These are phyloP conservation scores for Sprattus sprattus DNA, from an alignment of 2,113 vertebrate genomes.

Conservation along the genomic window DNA sequence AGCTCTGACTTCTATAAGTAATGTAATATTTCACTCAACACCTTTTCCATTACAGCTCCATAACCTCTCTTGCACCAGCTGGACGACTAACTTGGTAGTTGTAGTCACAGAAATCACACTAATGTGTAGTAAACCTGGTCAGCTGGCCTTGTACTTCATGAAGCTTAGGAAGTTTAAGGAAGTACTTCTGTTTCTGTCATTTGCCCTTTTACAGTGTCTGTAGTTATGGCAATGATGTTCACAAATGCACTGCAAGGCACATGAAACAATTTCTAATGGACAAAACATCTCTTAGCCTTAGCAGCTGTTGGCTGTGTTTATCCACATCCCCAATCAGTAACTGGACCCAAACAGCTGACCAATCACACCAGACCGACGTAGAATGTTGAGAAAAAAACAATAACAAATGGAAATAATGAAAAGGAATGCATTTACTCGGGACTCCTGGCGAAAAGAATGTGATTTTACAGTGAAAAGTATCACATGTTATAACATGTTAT, in stretches of 20 bases:
- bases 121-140: conserved; percentile 7
- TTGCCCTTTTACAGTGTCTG: background rate
- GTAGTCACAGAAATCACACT: background rate
- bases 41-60: background rate
- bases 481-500: conserved; percentile 41
- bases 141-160: background rate
- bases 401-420: background rate
- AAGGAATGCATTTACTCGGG: background rate
- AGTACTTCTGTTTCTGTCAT: background rate
- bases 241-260: conserved; percentile 32
- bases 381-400: background rate
- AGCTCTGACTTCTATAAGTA: background rate
- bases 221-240: background rate
- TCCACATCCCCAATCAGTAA: background rate
- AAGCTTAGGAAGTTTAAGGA: background rate
- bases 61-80: background rate
- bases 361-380: background rate
- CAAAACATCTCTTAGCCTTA: background rate
- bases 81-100: background rate
- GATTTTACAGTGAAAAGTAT: conserved; percentile 2
- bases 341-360: background rate
- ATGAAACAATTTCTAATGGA: background rate
- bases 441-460: background rate
- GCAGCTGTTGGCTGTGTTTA: background rate
- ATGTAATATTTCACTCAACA: background rate